Conservation (phyloP, 2,797 vertebrate genomes). For the Aeoliscus strigatus region DNA sequence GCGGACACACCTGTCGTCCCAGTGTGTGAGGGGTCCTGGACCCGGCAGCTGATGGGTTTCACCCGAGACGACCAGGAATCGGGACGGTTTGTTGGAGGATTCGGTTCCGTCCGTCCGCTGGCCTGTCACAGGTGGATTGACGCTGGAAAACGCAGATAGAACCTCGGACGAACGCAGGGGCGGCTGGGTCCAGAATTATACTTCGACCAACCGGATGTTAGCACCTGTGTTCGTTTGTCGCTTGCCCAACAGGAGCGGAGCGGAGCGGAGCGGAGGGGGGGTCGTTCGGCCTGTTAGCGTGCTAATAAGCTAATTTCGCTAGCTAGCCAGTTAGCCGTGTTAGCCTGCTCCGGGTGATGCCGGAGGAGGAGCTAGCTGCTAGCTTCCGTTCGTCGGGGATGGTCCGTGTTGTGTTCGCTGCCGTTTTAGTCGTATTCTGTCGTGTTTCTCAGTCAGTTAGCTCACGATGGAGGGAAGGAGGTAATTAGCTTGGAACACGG, state of each 20-base stretch:
- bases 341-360: constrained; percentile 46
- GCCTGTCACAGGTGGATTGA: constrained; percentile 72
- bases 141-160: constrained; percentile 35
- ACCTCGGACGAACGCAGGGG: constrained; percentile 1
- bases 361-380: constrained; percentile 49
- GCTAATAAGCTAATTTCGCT: constrained; percentile 70
- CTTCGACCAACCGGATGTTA: fast-evolving
- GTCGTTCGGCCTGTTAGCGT: constrained; percentile 36
- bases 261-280: not conserved
- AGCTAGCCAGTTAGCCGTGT: constrained; percentile 60
- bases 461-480: constrained; percentile 16
- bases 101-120: constrained; percentile 45
- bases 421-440: too few relatives aligned
- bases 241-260: too few relatives aligned
- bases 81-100: too few relatives aligned
- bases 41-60: too few relatives aligned
- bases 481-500: too few relatives aligned
- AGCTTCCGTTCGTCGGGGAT: constrained; percentile 12
- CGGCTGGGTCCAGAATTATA: not conserved
- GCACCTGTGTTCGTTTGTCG: not conserved
- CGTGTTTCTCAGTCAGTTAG: constrained; percentile 20
- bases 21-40: not conserved
- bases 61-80: constrained; percentile 2
- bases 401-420: too few relatives aligned
- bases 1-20: not conserved